Percentiles rank a stretch among this genome's conserved stretches.
These are phyloP conservation scores for Microctonus brassicae DNA, from an alignment of 2,888 invertebrate species.

Conservation along the genomic window DNA sequence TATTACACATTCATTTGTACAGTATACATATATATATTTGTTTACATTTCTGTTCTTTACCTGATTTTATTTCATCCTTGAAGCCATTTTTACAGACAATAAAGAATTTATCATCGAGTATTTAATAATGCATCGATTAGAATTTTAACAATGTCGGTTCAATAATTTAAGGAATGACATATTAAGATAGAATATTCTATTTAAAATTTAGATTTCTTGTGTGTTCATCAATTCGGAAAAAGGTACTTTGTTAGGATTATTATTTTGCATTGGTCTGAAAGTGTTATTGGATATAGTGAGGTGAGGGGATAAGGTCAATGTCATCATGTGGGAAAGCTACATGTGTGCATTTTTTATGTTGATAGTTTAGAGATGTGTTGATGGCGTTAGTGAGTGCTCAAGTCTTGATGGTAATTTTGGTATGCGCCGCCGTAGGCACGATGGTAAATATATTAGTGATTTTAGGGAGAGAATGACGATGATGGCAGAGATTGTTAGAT, in stretches of 20 bases:
- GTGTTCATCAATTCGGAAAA: too few relatives aligned
- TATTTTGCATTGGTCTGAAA: too few relatives aligned
- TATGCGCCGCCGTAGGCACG: slow-evolving; percentile 5
- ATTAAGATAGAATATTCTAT: too few relatives aligned
- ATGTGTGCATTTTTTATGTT: background rate
- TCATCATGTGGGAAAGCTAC: too few relatives aligned
- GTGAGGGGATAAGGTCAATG: too few relatives aligned
- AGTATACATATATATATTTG: background rate
- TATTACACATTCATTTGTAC: slow-evolving; percentile 32
- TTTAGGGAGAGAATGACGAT: slow-evolving; percentile 24
- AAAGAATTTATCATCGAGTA: background rate
- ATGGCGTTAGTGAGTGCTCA: background rate
- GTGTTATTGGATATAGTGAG: too few relatives aligned
- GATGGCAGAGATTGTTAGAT: slow-evolving; percentile 55
- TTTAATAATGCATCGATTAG: background rate
- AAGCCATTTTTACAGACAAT: background rate
- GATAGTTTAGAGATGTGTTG: background rate
- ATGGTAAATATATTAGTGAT: slow-evolving; percentile 8
- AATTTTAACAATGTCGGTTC: background rate
- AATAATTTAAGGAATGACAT: too few relatives aligned
- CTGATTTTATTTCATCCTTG: background rate
- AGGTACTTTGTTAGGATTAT: too few relatives aligned
- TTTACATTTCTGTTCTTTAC: background rate
- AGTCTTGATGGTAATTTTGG: slow-evolving; percentile 29
- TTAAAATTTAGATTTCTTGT: too few relatives aligned